phyloP scores from a whole-genome alignment of 2,797 vertebrate genomes.

The Cryptoprocta ferox region DNA sequence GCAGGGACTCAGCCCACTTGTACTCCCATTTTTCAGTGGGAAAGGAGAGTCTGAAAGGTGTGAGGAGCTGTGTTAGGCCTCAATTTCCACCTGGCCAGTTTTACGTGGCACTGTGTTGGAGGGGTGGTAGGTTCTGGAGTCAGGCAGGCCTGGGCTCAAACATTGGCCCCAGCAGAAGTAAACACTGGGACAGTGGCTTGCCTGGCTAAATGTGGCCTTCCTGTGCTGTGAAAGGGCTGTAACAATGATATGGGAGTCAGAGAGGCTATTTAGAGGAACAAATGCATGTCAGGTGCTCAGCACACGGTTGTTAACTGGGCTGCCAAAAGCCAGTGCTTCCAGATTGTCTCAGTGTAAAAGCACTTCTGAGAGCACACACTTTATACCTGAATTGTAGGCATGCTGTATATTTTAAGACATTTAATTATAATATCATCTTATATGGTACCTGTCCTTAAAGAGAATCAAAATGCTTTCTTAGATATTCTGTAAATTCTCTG shows the following conservation, averaged over 20 bases:
- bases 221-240: background rate
- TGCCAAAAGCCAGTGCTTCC: background rate
- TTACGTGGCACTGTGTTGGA: background rate
- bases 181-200: background rate
- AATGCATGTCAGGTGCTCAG: background rate
- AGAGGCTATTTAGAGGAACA: background rate
- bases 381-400: background rate
- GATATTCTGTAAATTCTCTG: background rate
- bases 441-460: background rate
- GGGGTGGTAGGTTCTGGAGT: background rate
- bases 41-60: background rate
- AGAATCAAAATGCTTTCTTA: conserved; percentile 3
- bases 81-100: background rate
- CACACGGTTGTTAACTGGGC: background rate
- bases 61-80: background rate
- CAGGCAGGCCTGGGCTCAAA: background rate
- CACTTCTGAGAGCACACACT: background rate
- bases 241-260: background rate
- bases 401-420: background rate
- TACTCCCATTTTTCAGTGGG: background rate
- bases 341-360: background rate
- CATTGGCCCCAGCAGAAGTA: background rate
- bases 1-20: background rate
- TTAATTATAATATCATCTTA: conserved; percentile 1
- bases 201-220: background rate